Conservation (phyloP, 2,113 vertebrate species). For the Talpa occidentalis region DNA sequence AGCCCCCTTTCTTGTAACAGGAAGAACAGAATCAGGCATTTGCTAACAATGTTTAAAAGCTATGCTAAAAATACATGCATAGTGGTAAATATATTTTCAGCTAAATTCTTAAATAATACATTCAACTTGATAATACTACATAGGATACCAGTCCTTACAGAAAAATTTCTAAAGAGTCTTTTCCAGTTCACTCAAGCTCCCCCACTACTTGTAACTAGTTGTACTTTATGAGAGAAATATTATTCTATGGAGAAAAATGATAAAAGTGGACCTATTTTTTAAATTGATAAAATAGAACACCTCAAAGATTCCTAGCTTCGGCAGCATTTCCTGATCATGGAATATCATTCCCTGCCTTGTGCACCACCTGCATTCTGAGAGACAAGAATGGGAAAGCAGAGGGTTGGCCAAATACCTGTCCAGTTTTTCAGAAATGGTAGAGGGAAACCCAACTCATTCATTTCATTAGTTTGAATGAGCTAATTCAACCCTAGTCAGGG, state of each 20-base stretch:
- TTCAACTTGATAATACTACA: not conserved
- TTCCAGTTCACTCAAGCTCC: not conserved
- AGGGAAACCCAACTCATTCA: not conserved
- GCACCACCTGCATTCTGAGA: not conserved
- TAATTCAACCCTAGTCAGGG: not conserved
- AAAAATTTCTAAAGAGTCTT: slow-evolving; percentile 3
- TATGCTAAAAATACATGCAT: slow-evolving; percentile 33
- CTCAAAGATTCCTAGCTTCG: slow-evolving; percentile 1
- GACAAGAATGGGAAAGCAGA: not conserved
- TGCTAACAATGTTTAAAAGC: slow-evolving; percentile 40
- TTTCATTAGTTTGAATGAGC: slow-evolving; percentile 28
- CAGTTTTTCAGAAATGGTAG: not conserved
- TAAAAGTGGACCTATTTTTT: not conserved
- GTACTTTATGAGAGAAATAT: not conserved
- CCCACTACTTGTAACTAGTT: not conserved
- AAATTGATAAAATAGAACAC: slow-evolving; percentile 1
- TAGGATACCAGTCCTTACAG: not conserved
- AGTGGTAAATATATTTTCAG: not conserved
- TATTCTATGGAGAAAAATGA: not conserved
- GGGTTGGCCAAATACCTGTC: not conserved
- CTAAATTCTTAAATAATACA: slow-evolving; percentile 47
- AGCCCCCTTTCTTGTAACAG: slow-evolving; percentile 5
- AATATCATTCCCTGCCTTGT: not conserved
- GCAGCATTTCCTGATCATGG: not conserved
- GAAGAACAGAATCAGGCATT: slow-evolving; percentile 31